These are phyloP conservation scores for Coenonympha arcania DNA, from an alignment of 2,888 invertebrate genomes.

Conservation along the genomic window DNA sequence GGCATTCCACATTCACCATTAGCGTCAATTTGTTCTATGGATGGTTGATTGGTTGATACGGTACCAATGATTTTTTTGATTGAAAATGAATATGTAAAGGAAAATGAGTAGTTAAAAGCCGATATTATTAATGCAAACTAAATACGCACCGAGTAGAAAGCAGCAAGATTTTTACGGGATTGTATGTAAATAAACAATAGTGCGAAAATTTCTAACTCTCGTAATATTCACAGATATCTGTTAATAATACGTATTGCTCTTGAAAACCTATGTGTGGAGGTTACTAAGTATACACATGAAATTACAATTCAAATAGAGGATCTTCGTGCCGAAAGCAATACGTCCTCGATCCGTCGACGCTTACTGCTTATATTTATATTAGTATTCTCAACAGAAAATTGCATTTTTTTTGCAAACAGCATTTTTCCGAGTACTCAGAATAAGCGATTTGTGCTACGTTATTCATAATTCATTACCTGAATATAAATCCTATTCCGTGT, in stretches of 20 bases:
- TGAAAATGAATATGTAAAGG: too few species aligned
- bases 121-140: neutral
- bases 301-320: neutral
- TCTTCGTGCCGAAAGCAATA: neutral
- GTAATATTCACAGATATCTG: neutral
- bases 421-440: neutral
- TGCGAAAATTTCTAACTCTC: neutral
- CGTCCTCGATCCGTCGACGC: neutral
- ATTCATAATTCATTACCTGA: constrained; percentile 1
- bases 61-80: too few species aligned
- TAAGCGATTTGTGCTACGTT: neutral
- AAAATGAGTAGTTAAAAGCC: too few species aligned
- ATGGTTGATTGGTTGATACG: too few species aligned
- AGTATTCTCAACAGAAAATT: constrained; percentile 5
- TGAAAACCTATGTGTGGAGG: too few species aligned
- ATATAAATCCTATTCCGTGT: neutral
- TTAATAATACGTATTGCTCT: too few species aligned
- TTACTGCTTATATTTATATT: neutral
- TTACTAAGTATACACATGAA: neutral
- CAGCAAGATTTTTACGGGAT: neutral
- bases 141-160: too few species aligned
- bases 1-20: too few species aligned
- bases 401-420: too few species aligned
- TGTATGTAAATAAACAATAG: neutral
- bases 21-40: too few species aligned